Evolutionary conservation across 2,113 vertebrate genomes (phyloP), one percentile per base, ranked within the genome.

Genomic region (Mugil cephalus): DNA sequence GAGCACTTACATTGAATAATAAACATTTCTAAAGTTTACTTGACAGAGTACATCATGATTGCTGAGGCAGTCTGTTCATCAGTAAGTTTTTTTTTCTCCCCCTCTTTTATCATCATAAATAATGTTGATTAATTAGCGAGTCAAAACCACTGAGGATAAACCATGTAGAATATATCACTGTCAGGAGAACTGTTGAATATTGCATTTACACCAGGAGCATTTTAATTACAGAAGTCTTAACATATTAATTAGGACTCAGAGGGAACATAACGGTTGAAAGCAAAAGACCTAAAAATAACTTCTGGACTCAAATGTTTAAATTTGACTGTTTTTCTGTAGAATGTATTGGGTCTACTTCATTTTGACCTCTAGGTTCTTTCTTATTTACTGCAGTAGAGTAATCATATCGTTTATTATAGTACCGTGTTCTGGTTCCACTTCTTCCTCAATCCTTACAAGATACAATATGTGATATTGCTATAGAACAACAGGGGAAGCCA

Each of bases 81-180:
- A 88, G 78, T 78, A 76, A 73, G 63, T 51, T 69, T 77, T 63
- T n/a, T 74, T 82, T 63, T 8, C 9, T 7, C 21, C 63, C 51
- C 60, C 53, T 48, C 63, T 87, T 84, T 91, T 89, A 92, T 88
- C 89, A 89, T 89, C 90, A 93, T 95, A 93, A 94, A 94, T 94
- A 95, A 93, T 92, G 89, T 94, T 93, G 93, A 95, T 94, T 94
- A 95, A 95, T 95, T 94, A 92, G 91, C 87, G 82, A 93, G 92
- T 93, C 94, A 93, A 92, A 93, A 91, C 86, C 92, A 91, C 85
- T 90, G 93, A 92, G 86, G 88, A 94, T 94, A 92, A 94, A 94
- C 87, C 91, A 87, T 90, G 92, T 86, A 91, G 93, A 94, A 94
- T 95, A 93, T 74, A 94, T 94, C 92, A 95, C 92, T 94, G 94